Evolutionary conservation across 2,797 vertebrate genomes (phyloP).

Genomic region (Ficedula albicollis): DNA sequence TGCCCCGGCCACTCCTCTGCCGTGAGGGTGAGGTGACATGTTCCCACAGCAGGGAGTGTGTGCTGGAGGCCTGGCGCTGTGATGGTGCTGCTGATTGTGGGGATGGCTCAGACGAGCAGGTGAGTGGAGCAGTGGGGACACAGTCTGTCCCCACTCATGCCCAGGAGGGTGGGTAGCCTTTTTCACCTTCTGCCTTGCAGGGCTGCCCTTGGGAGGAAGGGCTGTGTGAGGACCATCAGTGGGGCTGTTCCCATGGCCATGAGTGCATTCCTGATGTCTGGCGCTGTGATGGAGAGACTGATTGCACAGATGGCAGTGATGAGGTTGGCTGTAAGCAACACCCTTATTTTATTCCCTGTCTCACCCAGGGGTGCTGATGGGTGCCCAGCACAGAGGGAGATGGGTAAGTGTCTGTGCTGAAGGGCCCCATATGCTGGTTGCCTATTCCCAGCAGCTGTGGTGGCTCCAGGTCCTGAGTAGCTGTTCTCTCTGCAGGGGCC

Average conservation of each 20-base stretch:
- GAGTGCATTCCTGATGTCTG: constrained; percentile 85
- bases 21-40: constrained; percentile 72
- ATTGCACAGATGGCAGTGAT: constrained; percentile 85
- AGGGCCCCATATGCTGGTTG: neutral
- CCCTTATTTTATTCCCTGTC: neutral
- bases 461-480: neutral
- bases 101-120: constrained; percentile 88
- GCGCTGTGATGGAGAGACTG: constrained; percentile 84
- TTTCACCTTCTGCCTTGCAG: neutral
- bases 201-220: constrained; percentile 14
- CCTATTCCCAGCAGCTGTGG: neutral
- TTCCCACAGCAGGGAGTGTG: constrained; percentile 80
- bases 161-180: neutral
- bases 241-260: constrained; percentile 76
- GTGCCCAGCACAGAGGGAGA: neutral
- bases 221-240: constrained; percentile 70
- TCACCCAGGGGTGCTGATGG: neutral
- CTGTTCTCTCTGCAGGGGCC: neutral
- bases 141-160: fast-evolving
- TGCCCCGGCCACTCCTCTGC: constrained; percentile 75
- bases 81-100: constrained; percentile 86
- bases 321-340: constrained; percentile 84
- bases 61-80: constrained; percentile 87
- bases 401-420: neutral
- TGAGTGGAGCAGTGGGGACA: neutral